A percentile compares a stretch with the other conserved stretches of the same genome.
Evolutionary conservation across 2,797 vertebrate genomes (phyloP).

Genomic region (Cichlasoma orientale): DNA sequence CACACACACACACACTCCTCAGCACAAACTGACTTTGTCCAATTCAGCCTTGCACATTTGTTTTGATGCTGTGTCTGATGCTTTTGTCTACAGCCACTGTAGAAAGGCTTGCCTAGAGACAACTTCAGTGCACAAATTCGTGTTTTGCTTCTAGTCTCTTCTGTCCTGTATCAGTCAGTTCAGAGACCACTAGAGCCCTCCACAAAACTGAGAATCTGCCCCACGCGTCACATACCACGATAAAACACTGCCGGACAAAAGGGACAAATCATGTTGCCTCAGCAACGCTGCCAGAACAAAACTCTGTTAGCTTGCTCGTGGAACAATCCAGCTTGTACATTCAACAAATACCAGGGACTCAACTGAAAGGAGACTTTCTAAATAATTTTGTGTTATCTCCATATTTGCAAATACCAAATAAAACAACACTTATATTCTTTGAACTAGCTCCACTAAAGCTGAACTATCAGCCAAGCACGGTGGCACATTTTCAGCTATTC

Average conservation of each 20-base stretch:
- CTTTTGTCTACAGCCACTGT: constrained; percentile 41
- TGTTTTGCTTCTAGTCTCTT: constrained; percentile 50
- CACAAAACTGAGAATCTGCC: constrained; percentile 54
- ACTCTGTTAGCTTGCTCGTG: constrained; percentile 30
- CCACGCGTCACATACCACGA: constrained; percentile 57
- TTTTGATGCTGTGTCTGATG: constrained; percentile 37
- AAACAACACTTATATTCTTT: neutral
- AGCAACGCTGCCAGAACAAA: constrained; percentile 60
- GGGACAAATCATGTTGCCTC: constrained; percentile 70
- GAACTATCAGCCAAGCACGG: constrained; percentile 19
- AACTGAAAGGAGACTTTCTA: neutral
- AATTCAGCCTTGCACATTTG: constrained; percentile 27
- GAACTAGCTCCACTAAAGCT: constrained; percentile 1
- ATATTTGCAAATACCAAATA: constrained; percentile 9
- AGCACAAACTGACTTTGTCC: constrained; percentile 25
- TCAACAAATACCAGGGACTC: constrained; percentile 23
- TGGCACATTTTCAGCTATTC: constrained; percentile 40
- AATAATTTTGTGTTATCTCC: constrained; percentile 1
- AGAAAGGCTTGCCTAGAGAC: constrained; percentile 45
- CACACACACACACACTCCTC: neutral
- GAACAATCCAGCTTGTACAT: constrained; percentile 47
- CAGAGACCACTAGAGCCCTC: constrained; percentile 54
- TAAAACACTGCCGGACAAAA: constrained; percentile 65
- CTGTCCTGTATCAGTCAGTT: constrained; percentile 43
- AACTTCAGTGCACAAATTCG: constrained; percentile 45